phyloP scores from a whole-genome alignment of 2,888 invertebrate species.

The Brachypalpus laphriformis region DNA sequence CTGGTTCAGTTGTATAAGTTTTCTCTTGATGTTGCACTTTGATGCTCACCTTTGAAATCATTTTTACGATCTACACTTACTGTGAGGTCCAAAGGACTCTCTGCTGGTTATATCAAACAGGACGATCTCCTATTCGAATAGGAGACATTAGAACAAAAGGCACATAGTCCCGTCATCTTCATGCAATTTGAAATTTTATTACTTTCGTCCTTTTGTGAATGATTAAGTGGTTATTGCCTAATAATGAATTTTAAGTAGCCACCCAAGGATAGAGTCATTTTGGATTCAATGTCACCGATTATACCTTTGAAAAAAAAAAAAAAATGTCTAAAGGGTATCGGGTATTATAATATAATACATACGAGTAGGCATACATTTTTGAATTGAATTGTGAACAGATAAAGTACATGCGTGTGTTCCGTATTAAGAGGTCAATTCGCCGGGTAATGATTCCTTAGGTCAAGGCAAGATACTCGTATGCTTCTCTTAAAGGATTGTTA shows the following conservation, averaged over 20 bases:
- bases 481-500: too few relatives aligned
- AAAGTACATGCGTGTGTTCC: too few relatives aligned
- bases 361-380: too few relatives aligned
- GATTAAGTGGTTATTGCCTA: conserved; percentile 37
- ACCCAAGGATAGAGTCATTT: not conserved
- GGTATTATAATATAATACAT: too few relatives aligned
- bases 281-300: too few relatives aligned
- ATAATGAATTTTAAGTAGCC: conserved; percentile 31
- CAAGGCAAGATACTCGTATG: too few relatives aligned
- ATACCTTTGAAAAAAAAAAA: too few relatives aligned
- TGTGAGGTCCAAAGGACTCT: conserved; percentile 41
- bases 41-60: conserved; percentile 4
- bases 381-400: too few relatives aligned
- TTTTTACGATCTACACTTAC: conserved; percentile 20
- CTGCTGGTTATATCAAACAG: conserved; percentile 13
- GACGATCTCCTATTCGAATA: conserved; percentile 19
- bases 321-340: too few relatives aligned
- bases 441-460: too few relatives aligned
- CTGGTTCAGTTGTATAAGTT: conserved; percentile 16
- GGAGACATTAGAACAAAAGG: not conserved
- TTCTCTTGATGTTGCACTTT: not conserved
- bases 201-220: conserved; percentile 32
- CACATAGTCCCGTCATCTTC: not conserved
- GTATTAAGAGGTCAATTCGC: too few relatives aligned
- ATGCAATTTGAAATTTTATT: conserved; percentile 3